These are phyloP conservation scores for Paracentrotus lividus DNA, from an alignment of 53 echinoderm and acorn worm species.

Conservation along the genomic window DNA sequence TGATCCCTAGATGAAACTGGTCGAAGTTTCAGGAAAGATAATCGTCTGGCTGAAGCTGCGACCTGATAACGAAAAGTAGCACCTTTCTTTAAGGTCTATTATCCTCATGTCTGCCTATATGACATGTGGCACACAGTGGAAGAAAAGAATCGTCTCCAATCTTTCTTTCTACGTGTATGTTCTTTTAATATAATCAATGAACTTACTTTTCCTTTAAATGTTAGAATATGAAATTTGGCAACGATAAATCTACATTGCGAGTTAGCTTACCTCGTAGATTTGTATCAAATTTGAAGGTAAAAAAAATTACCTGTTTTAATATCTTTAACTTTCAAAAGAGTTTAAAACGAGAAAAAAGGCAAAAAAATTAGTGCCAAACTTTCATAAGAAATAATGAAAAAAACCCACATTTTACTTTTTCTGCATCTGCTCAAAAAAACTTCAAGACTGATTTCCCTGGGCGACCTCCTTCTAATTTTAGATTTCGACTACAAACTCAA, in stretches of 20 bases:
- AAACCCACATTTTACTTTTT: background rate
- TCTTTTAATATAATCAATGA: too few species aligned
- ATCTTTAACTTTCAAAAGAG: background rate
- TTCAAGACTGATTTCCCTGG: constrained; percentile 38
- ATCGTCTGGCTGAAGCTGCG: background rate
- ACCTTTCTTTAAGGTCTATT: background rate
- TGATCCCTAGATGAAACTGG: constrained; percentile 2
- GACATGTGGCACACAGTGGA: too few species aligned
- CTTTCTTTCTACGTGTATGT: too few species aligned
- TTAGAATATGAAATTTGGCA: too few species aligned
- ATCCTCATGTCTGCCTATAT: too few species aligned
- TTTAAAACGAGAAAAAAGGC: background rate
- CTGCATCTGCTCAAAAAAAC: background rate
- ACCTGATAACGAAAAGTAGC: background rate
- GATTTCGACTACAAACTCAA: constrained; percentile 14
- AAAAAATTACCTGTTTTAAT: background rate
- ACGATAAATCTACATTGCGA: too few species aligned
- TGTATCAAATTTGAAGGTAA: too few species aligned
- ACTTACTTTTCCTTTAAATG: too few species aligned
- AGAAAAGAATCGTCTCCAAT: too few species aligned
- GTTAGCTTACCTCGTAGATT: too few species aligned
- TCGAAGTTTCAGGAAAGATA: background rate
- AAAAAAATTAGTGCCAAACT: background rate
- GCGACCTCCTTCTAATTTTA: constrained; percentile 32
- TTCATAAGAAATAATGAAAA: background rate